Conservation (phyloP, 2,113 vertebrate species). For the Apteryx mantelli region DNA sequence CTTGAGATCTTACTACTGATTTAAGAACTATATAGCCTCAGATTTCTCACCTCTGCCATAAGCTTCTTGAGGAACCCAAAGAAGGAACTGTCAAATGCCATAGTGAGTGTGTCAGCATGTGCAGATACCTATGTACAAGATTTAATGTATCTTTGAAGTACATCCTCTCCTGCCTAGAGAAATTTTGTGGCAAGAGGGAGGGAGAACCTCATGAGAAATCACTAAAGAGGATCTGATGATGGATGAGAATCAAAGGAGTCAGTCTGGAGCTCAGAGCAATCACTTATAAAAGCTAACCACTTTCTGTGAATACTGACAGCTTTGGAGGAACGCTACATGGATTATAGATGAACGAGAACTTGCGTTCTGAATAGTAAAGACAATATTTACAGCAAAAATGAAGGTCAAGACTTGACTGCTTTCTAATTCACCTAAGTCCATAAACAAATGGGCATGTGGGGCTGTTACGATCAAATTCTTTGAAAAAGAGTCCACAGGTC, state of each 20-base stretch:
- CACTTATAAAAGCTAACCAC: background rate
- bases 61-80: background rate
- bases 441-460: background rate
- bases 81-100: background rate
- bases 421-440: background rate
- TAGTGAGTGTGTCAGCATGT: background rate
- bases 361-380: background rate
- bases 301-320: background rate
- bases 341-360: background rate
- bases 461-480: background rate
- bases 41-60: background rate
- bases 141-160: background rate
- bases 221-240: background rate
- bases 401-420: background rate
- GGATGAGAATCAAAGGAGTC: constrained; percentile 20
- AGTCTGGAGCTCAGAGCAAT: background rate
- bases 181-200: background rate
- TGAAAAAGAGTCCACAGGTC: background rate
- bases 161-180: background rate
- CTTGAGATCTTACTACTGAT: background rate
- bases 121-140: background rate
- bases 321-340: background rate
- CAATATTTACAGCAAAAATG: background rate
- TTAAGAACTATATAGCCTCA: background rate
- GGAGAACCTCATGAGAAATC: background rate